Base-by-base conservation (phyloP, 1,140 invertebrate species). In the Venturia canescens region DNA sequence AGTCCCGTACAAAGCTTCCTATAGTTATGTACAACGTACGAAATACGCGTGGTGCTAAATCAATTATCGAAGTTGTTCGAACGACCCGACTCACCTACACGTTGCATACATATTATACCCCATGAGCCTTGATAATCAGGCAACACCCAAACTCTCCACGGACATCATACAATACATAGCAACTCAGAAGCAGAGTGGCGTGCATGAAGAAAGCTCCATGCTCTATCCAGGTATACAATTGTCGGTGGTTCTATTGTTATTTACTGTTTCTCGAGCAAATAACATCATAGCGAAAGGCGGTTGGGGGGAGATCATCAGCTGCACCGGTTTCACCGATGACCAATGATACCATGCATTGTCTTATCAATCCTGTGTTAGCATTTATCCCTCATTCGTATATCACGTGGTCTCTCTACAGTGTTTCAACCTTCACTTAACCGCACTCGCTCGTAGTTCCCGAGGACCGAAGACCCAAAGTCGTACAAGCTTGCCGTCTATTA, bases 21-120 rank as follows among this genome's bases (percentile, higher is more conserved):
- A 77, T 66, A 74, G 71, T n/a, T 77, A 88, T 85, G 85, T 87
- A 89, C 89, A 88, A 91, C 85, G 85, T 82, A 82, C 86, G 84
- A 89, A 88, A 90, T 90, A 87, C 57, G 53, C 87, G n/a, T n/a
- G 80, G 83, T 84, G 85, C 85, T 90, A 90, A 91, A 91, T 90
- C 90, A 91, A 90, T 91, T 90, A 88, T 87, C 86, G 81, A 85
- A 86, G 86, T 88, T 89, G 85, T 23, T 23, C 80, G 29, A 60
- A 77, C 34, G 26, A 76, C 53, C 72, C 72, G 13, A 53, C 60
- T 63, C 60, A 23, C 60, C 21, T 63, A 63, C 16, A 34, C 27
- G 3, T 11, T 60, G 26, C 16, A 57, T 76, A 63, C 27, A 34
- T 38, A 69, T 69, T 26, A 27, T 69, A 69, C 15, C 60, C 50